Conservation (phyloP, 2,888 invertebrate genomes). For the Ormyrus rosae region DNA sequence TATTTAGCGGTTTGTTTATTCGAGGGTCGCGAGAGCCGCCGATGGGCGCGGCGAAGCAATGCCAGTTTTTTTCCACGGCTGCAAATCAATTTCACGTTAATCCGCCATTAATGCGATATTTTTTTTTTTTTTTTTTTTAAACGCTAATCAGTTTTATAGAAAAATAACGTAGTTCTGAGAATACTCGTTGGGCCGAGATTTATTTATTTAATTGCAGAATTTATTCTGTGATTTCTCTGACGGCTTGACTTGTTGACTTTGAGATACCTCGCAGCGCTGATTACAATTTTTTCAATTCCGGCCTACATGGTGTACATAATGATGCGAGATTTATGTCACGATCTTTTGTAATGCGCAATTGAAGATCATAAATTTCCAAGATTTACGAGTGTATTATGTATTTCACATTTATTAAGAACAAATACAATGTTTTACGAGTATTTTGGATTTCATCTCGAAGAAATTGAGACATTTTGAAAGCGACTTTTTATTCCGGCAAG, state of each 20-base stretch:
- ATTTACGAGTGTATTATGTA: not conserved
- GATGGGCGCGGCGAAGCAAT: too few relatives aligned
- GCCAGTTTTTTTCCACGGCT: too few relatives aligned
- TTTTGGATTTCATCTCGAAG: too few relatives aligned
- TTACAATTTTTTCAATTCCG: slow-evolving; percentile 10
- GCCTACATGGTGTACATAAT: not conserved
- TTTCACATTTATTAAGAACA: too few relatives aligned
- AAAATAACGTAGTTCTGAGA: not conserved
- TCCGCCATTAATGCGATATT: not conserved
- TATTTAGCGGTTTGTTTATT: slow-evolving; percentile 32
- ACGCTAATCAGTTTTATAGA: not conserved
- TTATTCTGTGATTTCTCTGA: not conserved
- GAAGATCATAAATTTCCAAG: slow-evolving; percentile 6
- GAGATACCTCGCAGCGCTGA: not conserved
- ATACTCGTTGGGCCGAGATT: not conserved
- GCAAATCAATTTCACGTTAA: not conserved
- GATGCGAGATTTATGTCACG: slow-evolving; percentile 25
- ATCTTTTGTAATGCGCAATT: slow-evolving; percentile 5
- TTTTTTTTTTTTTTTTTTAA: not conserved
- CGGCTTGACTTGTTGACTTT: slow-evolving; percentile 1
- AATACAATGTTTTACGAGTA: too few relatives aligned
- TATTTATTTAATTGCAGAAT: not conserved
- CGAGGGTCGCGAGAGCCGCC: too few relatives aligned
- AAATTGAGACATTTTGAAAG: too few relatives aligned
- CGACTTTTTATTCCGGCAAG: too few relatives aligned